Percentiles rank a stretch among this genome's conserved stretches.
Conservation (phyloP, 2,888 invertebrate genomes). For the Caenorhabditis plicata region DNA sequence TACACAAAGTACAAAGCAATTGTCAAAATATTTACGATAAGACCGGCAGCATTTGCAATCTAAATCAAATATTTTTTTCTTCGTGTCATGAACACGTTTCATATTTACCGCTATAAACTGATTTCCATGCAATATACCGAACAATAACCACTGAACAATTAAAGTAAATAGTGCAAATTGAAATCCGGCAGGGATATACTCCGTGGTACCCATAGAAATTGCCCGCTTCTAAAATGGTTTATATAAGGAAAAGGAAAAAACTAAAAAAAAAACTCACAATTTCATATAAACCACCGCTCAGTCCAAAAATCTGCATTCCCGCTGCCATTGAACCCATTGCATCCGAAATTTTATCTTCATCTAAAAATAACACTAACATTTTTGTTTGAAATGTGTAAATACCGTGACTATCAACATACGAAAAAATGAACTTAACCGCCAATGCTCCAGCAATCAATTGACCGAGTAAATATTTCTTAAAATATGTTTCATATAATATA, state of each 20-base stretch:
- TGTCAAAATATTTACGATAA: constrained; percentile 54
- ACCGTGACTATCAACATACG: constrained; percentile 48
- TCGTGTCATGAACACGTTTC: neutral
- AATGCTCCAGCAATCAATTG: constrained; percentile 44
- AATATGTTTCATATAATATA: neutral
- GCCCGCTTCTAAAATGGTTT: constrained; percentile 47
- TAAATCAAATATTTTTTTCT: constrained; percentile 22
- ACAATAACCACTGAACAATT: constrained; percentile 57
- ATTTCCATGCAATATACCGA: constrained; percentile 55
- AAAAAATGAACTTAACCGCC: constrained; percentile 43
- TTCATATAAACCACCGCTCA: constrained; percentile 57
- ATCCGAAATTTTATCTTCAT: constrained; percentile 19
- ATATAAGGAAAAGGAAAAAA: neutral
- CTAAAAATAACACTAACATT: neutral
- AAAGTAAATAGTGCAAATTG: constrained; percentile 58
- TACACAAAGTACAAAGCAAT: constrained; percentile 58
- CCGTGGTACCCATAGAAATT: constrained; percentile 53
- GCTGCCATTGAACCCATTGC: constrained; percentile 61
- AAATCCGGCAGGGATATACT: constrained; percentile 60
- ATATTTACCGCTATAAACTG: constrained; percentile 54
- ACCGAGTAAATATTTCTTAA: constrained; percentile 56
- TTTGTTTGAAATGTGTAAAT: neutral
- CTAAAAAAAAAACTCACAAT: constrained; percentile 49
- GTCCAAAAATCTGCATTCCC: constrained; percentile 55
- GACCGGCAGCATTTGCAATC: constrained; percentile 59